Evolutionary conservation across 2,888 invertebrate species (phyloP).

Genomic region (Acanthosepion lycidas): DNA sequence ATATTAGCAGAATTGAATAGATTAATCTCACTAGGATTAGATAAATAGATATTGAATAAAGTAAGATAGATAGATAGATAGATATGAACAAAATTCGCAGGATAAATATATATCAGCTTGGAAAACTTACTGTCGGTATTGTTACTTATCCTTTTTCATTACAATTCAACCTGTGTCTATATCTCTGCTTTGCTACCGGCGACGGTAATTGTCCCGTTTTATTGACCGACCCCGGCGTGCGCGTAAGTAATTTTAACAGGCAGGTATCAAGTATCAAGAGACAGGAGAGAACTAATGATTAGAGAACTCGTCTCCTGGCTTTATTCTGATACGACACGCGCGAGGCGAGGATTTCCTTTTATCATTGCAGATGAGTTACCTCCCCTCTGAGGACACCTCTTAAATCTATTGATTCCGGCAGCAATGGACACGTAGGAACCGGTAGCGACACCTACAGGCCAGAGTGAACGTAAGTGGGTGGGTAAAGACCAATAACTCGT

Average conservation of each 20-base stretch:
- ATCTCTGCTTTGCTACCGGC: background rate
- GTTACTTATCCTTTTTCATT: too few species aligned
- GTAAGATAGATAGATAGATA: too few species aligned
- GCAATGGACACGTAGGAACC: background rate
- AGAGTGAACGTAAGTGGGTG: background rate
- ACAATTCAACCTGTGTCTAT: too few species aligned
- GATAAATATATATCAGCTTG: too few species aligned
- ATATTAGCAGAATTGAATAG: too few species aligned
- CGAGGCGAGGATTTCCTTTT: background rate
- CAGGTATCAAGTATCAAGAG: background rate
- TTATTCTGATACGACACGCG: background rate
- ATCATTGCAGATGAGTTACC: background rate
- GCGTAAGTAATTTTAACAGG: background rate
- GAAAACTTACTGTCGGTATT: too few species aligned
- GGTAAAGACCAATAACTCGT: background rate
- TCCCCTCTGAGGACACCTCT: background rate
- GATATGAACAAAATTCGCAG: too few species aligned
- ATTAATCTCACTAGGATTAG: too few species aligned
- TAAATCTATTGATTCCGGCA: background rate
- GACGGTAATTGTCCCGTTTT: background rate
- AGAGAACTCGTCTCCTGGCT: background rate
- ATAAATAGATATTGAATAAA: too few species aligned
- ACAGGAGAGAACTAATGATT: background rate
- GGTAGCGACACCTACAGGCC: background rate
- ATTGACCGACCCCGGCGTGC: background rate